These are phyloP conservation scores for Crossocerus cetratus DNA, from an alignment of 2,888 invertebrate species.

Conservation along the genomic window DNA sequence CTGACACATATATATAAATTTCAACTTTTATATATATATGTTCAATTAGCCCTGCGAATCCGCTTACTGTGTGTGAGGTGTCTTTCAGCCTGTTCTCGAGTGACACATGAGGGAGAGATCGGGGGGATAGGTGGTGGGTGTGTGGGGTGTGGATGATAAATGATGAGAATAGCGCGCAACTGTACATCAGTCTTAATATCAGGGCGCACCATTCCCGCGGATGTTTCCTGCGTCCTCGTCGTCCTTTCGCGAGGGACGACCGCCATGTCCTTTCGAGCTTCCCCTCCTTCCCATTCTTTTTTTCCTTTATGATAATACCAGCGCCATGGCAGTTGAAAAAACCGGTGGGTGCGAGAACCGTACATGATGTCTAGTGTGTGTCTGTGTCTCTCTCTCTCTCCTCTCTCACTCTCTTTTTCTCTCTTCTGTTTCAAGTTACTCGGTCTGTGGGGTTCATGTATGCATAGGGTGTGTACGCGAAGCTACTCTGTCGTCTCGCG, in stretches of 20 bases:
- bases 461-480: slow-evolving; percentile 7
- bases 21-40: slow-evolving; percentile 56
- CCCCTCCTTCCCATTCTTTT: slow-evolving; percentile 27
- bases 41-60: slow-evolving; percentile 65
- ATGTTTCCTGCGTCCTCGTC: slow-evolving; percentile 53
- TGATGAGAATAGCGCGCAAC: slow-evolving; percentile 76
- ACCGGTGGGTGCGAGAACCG: slow-evolving; percentile 57
- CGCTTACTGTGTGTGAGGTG: slow-evolving; percentile 46
- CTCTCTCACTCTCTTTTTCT: no score
- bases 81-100: slow-evolving; percentile 6
- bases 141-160: slow-evolving; percentile 18
- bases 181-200: slow-evolving; percentile 78
- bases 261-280: slow-evolving; percentile 20
- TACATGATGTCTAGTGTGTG: slow-evolving; percentile 11
- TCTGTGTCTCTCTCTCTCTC: background rate
- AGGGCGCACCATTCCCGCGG: slow-evolving; percentile 76
- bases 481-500: background rate
- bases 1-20: slow-evolving; percentile 59
- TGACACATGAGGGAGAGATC: slow-evolving; percentile 22
- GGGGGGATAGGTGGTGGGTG: slow-evolving; percentile 27
- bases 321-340: slow-evolving; percentile 74
- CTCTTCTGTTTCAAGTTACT: background rate
- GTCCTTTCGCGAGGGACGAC: slow-evolving; percentile 49
- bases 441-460: slow-evolving; percentile 14
- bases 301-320: slow-evolving; percentile 54